These are phyloP conservation scores for Sardina pilchardus DNA, from an alignment of 2,113 vertebrate genomes.

Conservation along the genomic window DNA sequence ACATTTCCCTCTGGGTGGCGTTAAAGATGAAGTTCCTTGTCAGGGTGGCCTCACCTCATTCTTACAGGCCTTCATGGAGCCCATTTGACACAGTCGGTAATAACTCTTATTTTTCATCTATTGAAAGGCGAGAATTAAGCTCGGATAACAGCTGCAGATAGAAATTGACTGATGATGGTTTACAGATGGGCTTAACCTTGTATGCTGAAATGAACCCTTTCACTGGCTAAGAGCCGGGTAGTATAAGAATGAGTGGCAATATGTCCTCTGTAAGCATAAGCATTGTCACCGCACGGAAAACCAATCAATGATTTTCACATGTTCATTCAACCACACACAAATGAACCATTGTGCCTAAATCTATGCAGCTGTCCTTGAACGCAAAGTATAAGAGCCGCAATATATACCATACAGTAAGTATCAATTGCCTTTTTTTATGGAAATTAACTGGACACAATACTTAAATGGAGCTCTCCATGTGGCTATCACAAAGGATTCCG, in stretches of 20 bases:
- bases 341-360: neutral
- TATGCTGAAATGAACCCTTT: neutral
- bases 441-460: neutral
- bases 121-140: neutral
- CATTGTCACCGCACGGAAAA: neutral
- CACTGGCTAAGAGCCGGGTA: neutral
- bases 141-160: too few relatives aligned
- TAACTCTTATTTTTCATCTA: neutral
- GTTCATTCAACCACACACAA: neutral
- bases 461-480: neutral
- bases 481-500: neutral
- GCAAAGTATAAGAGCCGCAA: neutral
- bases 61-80: neutral
- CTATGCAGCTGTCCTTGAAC: neutral
- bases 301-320: neutral
- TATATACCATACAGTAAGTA: neutral
- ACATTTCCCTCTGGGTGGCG: neutral
- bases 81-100: neutral
- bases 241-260: neutral
- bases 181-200: too few relatives aligned
- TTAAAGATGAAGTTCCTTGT: neutral
- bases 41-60: too few relatives aligned
- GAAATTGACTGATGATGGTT: too few relatives aligned
- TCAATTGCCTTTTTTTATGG: neutral
- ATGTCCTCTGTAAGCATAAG: neutral